A percentile compares a stretch with the other conserved stretches of the same genome.
phyloP scores from a whole-genome alignment of 2,888 invertebrate genomes.

The Schrankia costaestrigalis region DNA sequence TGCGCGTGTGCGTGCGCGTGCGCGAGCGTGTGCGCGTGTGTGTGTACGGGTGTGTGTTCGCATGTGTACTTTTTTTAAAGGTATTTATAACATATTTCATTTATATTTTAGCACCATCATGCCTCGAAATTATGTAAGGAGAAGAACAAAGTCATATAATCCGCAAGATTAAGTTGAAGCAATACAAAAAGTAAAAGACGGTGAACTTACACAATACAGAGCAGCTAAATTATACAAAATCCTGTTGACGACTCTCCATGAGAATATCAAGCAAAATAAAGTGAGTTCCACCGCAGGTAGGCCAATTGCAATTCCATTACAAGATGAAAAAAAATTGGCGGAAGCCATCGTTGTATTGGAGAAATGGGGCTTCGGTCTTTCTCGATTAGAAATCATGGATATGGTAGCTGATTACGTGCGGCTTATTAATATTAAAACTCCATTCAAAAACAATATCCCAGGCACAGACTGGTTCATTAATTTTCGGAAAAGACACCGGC shows the following conservation, averaged over 20 bases:
- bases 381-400: constrained; percentile 3
- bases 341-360: not conserved
- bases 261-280: constrained; percentile 1
- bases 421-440: constrained; percentile 6
- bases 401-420: constrained; percentile 3
- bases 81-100: too few relatives aligned
- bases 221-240: constrained; percentile 1
- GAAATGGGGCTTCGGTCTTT: constrained; percentile 2
- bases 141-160: constrained; percentile 2
- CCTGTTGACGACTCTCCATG: constrained; percentile 4
- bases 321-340: constrained; percentile 4
- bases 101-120: not conserved
- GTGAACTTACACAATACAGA: constrained; percentile 2
- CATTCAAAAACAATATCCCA: constrained; percentile 7
- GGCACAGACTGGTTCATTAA: constrained; percentile 9
- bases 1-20: too few relatives aligned
- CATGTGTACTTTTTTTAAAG: too few relatives aligned
- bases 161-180: not conserved
- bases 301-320: not conserved
- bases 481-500: constrained; percentile 6
- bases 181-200: not conserved
- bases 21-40: too few relatives aligned
- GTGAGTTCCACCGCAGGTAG: constrained; percentile 2
- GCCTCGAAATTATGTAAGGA: constrained; percentile 1
- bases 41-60: too few relatives aligned